These are phyloP conservation scores for Polia nebulosa DNA, from an alignment of 2,888 invertebrate genomes.

Conservation along the genomic window DNA sequence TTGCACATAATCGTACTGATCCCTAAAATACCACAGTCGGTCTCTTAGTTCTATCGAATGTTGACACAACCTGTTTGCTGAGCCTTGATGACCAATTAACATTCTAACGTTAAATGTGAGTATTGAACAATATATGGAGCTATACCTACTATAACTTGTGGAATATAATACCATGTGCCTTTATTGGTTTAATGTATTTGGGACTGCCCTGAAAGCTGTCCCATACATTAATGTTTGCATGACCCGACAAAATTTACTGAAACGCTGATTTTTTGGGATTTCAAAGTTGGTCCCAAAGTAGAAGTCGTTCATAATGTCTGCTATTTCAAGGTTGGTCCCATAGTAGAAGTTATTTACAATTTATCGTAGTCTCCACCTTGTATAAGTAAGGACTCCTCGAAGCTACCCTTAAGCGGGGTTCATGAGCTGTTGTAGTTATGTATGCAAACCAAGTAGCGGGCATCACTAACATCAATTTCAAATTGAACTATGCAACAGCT, in stretches of 20 bases:
- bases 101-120: slow-evolving; percentile 21
- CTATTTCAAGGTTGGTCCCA: no score
- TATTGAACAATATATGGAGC: slow-evolving; percentile 10
- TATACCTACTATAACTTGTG: not conserved
- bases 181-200: not conserved
- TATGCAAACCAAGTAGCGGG: slow-evolving; percentile 11
- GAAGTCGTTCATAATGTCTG: no score
- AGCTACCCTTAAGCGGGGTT: not conserved
- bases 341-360: no score
- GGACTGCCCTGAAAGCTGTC: not conserved
- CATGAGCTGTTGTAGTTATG: not conserved
- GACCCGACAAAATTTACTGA: not conserved
- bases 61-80: slow-evolving; percentile 38
- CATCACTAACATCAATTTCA: slow-evolving; percentile 3
- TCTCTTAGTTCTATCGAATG: slow-evolving; percentile 23
- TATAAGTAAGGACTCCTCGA: not conserved
- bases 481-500: slow-evolving; percentile 1
- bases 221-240: not conserved
- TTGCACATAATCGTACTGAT: not conserved
- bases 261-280: no score
- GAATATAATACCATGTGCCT: slow-evolving; percentile 3
- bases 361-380: not conserved
- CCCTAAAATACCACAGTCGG: not conserved
- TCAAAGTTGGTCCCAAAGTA: no score
- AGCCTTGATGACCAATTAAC: slow-evolving; percentile 45